phyloP scores from a whole-genome alignment of 2,113 vertebrate species.

The Catagonus wagneri region DNA sequence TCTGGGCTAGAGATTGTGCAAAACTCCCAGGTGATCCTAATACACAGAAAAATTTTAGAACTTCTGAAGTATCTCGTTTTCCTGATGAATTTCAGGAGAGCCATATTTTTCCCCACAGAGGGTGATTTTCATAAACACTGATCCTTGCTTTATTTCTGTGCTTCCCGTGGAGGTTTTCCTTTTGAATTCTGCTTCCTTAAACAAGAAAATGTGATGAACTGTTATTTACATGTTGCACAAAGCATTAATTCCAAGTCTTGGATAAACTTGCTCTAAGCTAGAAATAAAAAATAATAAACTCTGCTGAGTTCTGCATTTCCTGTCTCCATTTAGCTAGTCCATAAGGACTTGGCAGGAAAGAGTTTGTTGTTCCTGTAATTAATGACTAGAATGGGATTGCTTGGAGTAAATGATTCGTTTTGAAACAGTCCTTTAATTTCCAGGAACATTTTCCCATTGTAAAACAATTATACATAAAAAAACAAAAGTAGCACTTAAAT shows the following conservation, averaged over 20 bases:
- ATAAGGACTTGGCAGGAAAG: background rate
- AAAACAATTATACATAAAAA: conserved; percentile 45
- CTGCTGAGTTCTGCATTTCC: conserved; percentile 32
- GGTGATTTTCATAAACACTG: background rate
- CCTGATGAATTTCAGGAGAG: background rate
- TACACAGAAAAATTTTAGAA: background rate
- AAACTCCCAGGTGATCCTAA: background rate
- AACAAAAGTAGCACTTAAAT: background rate
- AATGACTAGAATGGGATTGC: background rate
- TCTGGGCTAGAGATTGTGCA: background rate
- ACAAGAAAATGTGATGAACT: background rate
- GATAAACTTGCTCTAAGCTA: background rate
- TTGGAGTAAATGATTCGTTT: conserved; percentile 27
- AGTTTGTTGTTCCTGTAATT: conserved; percentile 29
- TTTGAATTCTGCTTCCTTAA: conserved; percentile 17
- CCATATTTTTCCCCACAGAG: background rate
- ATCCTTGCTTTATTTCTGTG: background rate
- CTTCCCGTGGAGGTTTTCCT: background rate
- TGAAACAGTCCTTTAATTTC: background rate
- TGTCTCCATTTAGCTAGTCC: background rate
- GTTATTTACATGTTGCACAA: background rate
- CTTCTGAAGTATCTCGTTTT: background rate
- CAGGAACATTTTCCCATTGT: conserved; percentile 9
- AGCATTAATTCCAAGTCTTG: background rate
- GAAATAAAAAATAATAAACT: conserved; percentile 9